Conservation (phyloP, 2,113 vertebrate species). For the Myanophis thanlyinensis region DNA sequence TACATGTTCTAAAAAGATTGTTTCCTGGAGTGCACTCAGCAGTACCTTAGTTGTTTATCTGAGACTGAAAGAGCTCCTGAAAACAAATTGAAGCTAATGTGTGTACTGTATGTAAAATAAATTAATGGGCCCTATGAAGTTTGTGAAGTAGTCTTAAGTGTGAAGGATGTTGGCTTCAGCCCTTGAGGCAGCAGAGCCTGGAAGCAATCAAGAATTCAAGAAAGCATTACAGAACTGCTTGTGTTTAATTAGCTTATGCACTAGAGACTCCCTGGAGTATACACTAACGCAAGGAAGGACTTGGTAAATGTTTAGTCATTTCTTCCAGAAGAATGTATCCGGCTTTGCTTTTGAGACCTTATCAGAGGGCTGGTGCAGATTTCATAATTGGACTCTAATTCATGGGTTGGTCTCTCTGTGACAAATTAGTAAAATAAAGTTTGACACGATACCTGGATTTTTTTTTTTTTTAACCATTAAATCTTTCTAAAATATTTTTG, state of each 20-base stretch:
- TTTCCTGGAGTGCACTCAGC: neutral
- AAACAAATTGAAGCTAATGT: conserved; percentile 10
- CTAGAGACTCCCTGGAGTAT: neutral
- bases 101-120: neutral
- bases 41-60: conserved; percentile 7
- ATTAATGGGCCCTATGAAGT: neutral
- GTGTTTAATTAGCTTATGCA: conserved; percentile 5
- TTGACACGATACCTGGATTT: neutral
- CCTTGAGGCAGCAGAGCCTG: neutral
- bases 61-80: neutral
- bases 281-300: neutral
- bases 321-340: conserved; percentile 17
- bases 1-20: conserved; percentile 21
- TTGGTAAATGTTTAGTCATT: conserved; percentile 40
- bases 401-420: neutral
- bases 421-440: conserved; percentile 3
- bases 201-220: conserved; percentile 26
- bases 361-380: neutral
- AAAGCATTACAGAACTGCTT: conserved; percentile 21
- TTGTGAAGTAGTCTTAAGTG: neutral
- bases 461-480: neutral
- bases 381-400: neutral
- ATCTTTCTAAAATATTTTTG: neutral
- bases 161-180: neutral
- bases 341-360: conserved; percentile 2